These are phyloP conservation scores for Schizopygopsis pylzovi DNA, from an alignment of 2,797 vertebrate species.

Conservation along the genomic window DNA sequence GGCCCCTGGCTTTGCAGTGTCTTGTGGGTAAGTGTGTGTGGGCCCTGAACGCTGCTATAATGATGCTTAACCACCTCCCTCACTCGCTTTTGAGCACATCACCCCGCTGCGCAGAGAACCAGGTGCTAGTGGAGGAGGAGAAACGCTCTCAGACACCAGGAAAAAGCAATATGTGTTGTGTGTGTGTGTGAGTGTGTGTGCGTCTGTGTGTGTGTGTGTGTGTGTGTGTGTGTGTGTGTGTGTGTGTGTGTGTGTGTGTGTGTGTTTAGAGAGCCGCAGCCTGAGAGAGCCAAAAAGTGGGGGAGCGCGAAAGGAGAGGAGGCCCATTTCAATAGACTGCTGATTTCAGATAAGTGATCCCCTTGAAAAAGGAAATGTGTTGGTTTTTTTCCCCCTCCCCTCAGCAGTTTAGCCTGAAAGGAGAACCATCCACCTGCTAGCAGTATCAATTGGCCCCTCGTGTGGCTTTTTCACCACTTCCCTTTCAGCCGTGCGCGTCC, in stretches of 20 bases:
- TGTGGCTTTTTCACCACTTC: conserved; percentile 63
- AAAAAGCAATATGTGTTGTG: conserved; percentile 50
- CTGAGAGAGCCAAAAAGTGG: conserved; percentile 58
- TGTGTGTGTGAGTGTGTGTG: too few relatives aligned
- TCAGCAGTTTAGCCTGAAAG: conserved; percentile 59
- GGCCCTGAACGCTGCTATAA: conserved; percentile 69
- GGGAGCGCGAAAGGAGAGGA: conserved; percentile 61
- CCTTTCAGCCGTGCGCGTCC: conserved; percentile 50
- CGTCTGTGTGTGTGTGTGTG: conserved; percentile 43
- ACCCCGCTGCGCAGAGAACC: conserved; percentile 80
- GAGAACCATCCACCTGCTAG: conserved; percentile 65
- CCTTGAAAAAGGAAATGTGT: conserved; percentile 66
- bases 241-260: conserved; percentile 43
- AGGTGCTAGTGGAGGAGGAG: conserved; percentile 74
- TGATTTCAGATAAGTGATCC: conserved; percentile 71
- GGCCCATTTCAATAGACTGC: conserved; percentile 66
- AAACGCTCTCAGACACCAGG: conserved; percentile 55
- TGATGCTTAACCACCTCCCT: conserved; percentile 75
- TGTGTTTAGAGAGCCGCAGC: conserved; percentile 52
- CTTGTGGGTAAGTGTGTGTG: conserved; percentile 48
- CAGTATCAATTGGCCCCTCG: conserved; percentile 66
- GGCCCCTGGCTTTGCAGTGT: conserved; percentile 49
- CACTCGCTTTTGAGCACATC: conserved; percentile 71
- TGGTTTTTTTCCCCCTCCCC: conserved; percentile 42
- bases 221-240: conserved; percentile 43